Evolutionary conservation across 1,140 invertebrate species (phyloP), one percentile per base, ranked within the genome.

Genomic region (Ceratina japonica): DNA sequence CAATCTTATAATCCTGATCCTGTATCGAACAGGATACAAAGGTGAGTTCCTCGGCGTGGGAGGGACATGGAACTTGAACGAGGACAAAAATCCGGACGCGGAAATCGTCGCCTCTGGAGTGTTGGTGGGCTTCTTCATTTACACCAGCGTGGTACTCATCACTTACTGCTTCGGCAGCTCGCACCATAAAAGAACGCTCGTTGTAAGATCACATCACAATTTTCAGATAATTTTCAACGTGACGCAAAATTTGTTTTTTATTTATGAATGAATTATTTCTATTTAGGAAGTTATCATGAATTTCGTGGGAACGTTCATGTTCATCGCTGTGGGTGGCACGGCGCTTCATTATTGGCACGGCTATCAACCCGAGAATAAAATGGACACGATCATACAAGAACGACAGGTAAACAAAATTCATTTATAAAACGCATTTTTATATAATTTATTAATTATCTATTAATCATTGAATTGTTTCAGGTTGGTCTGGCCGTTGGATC

Each of bases 291-390:
- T 97, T 65, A 94, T 97, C 70, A 97, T 97, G 97, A 97, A 97
- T 90, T 95, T 97, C 75, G 94, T 97, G 61, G 96, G 96, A 13
- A 95, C 96, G 70, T 95, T 97, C 87, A 93, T 97, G 93, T 97
- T 96, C 94, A 92, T 97, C 5, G 95, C 96, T 0, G 95, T 97
- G 5, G 97, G 96, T 2, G 97, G 95, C 2, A 96, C 96, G 24
- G 96, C 96, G 0, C 92, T 97, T 22, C 96, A 97, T 91, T 97
- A 97, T 91, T 97, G 97, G 97, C 94, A 95, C 72, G 96, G 96
- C 12, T 97, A 97, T 91, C 94, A 95, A 89, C 93, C 94, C 20
- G 96, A 96, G 84, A 94, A 96, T 85, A 95, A 96, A 84, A 96
- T 94, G 89, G 91, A 94, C 37, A 93, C 94, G 63, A 94, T 95